Percentiles rank a stretch among this genome's conserved stretches.
phyloP scores from a whole-genome alignment of 2,888 invertebrate species.

The Lepetodrilus schrolli region DNA sequence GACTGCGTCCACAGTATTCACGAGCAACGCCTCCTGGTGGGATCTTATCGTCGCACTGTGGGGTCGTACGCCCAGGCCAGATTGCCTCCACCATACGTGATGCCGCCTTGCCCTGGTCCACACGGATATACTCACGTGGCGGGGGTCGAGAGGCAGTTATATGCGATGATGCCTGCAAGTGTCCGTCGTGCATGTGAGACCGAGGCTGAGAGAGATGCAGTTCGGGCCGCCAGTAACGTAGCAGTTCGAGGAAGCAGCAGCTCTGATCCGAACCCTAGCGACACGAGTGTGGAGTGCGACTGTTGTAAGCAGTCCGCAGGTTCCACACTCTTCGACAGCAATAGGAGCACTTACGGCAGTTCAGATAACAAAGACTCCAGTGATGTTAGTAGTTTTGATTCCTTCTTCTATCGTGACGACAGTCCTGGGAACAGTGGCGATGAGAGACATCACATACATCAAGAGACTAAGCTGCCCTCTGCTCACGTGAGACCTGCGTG shows the following conservation, averaged over 20 bases:
- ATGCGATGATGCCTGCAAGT: neutral
- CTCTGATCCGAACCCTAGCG: conserved; percentile 51
- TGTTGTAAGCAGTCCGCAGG: conserved; percentile 35
- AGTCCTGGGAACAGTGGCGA: conserved; percentile 36
- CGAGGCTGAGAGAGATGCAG: conserved; percentile 2
- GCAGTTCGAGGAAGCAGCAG: conserved; percentile 56
- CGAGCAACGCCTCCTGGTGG: neutral
- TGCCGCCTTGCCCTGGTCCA: conserved; percentile 9
- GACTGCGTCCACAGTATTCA: conserved; percentile 16
- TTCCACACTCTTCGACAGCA: conserved; percentile 49
- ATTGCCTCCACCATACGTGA: neutral
- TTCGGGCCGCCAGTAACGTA: conserved; percentile 45
- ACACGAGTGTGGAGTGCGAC: conserved; percentile 42
- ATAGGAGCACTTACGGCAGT: conserved; percentile 62
- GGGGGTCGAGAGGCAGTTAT: neutral
- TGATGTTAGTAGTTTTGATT: conserved; percentile 63
- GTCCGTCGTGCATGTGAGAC: conserved; percentile 2
- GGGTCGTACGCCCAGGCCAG: neutral
- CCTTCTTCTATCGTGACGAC: conserved; percentile 45
- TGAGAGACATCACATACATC: conserved; percentile 7
- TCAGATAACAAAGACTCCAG: conserved; percentile 55
- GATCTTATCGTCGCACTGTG: neutral
- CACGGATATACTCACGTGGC: neutral
- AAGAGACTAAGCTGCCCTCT: conserved; percentile 11
- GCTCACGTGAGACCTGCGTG: conserved; percentile 32